Evolutionary conservation across 2,797 vertebrate genomes (phyloP).

Genomic region (Hippocampus kuda): DNA sequence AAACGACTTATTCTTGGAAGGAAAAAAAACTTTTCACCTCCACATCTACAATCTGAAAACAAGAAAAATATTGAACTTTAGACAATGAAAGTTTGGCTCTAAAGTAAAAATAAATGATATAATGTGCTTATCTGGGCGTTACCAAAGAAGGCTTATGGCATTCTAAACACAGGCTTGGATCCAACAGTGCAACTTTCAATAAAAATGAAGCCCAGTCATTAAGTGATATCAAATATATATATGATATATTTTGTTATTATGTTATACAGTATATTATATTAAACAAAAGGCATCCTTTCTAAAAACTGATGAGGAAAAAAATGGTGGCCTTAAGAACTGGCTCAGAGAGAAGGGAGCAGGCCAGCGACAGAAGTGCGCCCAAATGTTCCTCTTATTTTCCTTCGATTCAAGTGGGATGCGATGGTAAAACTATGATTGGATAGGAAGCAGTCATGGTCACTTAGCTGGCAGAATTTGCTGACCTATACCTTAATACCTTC

Average conservation of each 20-base stretch:
- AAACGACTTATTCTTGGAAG: conserved; percentile 20
- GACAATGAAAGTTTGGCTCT: background rate
- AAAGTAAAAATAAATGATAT: background rate
- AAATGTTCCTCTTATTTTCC: conserved; percentile 62
- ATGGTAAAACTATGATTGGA: conserved; percentile 47
- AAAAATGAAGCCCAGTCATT: background rate
- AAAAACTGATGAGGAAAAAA: conserved; percentile 9
- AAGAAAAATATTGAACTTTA: conserved; percentile 2
- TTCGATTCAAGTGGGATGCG: conserved; percentile 37
- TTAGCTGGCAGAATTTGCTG: conserved; percentile 21
- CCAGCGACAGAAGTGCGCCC: conserved; percentile 38
- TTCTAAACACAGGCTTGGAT: background rate
- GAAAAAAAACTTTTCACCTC: background rate
- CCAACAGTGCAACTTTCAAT: background rate
- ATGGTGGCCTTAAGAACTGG: conserved; percentile 17
- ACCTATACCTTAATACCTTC: background rate
- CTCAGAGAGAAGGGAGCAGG: conserved; percentile 21
- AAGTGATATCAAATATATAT: background rate
- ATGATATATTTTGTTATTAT: background rate
- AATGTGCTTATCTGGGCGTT: conserved; percentile 1
- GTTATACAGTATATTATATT: background rate
- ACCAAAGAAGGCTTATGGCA: background rate
- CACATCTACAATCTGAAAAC: background rate
- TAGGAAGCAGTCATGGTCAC: conserved; percentile 28
- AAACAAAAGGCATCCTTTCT: conserved; percentile 17